Evolutionary conservation across 2,113 vertebrate species (phyloP).

Genomic region (Onychorhynchus coronatus): DNA sequence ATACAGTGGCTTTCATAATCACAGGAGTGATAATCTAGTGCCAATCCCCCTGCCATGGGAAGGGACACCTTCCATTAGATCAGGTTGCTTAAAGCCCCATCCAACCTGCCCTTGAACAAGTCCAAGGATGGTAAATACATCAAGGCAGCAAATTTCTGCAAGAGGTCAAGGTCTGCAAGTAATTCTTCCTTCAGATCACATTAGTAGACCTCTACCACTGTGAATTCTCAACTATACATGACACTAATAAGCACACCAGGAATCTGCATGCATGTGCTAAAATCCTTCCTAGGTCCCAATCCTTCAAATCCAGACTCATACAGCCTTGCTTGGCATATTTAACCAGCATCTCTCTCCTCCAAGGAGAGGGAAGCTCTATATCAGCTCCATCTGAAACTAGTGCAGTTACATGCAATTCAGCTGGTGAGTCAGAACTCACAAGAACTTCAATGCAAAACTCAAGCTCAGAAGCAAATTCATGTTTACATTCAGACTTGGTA

Average conservation of each 20-base stretch:
- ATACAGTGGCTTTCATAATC: neutral
- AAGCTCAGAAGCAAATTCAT: neutral
- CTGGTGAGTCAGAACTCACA: neutral
- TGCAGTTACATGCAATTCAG: neutral
- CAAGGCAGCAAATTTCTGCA: neutral
- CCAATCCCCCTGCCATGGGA: rapidly evolving
- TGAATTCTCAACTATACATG: neutral
- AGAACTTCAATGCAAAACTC: neutral
- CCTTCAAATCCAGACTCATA: rapidly evolving
- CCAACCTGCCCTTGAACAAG: neutral
- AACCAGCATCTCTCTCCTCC: neutral
- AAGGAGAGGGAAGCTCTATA: neutral
- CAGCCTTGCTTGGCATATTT: rapidly evolving
- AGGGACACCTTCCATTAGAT: neutral
- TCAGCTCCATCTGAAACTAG: neutral
- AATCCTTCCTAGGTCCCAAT: neutral
- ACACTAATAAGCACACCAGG: neutral
- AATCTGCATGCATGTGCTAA: rapidly evolving
- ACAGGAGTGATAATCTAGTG: neutral
- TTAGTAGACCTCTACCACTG: neutral
- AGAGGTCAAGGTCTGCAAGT: neutral
- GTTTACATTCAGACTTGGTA: neutral
- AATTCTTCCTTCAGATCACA: neutral
- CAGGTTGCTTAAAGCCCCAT: neutral
- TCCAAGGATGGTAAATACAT: neutral